Conservation (phyloP, 2,797 vertebrate genomes). For the Sternarchorhynchus goeldii region DNA sequence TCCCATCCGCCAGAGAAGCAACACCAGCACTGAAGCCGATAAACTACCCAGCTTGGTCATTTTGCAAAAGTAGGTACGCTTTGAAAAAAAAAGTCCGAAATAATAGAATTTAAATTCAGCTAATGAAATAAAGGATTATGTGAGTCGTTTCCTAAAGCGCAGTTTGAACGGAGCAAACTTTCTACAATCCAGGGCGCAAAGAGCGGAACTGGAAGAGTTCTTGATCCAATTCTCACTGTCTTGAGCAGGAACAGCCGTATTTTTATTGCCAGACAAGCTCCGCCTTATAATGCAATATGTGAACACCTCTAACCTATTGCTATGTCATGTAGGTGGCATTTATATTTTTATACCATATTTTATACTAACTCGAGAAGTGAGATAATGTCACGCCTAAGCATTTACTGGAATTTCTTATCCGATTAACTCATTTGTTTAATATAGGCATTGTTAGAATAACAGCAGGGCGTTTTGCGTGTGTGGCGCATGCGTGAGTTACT, state of each 20-base stretch:
- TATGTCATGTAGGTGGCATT: neutral
- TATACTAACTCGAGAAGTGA: neutral
- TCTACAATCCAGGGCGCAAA: neutral
- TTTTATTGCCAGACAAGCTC: constrained; percentile 1
- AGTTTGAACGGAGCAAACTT: constrained; percentile 1
- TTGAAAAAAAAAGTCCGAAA: neutral
- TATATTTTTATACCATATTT: neutral
- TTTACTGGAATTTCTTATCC: constrained; percentile 3
- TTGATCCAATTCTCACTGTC: neutral
- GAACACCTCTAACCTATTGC: neutral
- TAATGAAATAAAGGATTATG: no score
- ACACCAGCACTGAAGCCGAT: constrained; percentile 69
- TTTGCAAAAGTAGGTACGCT: neutral
- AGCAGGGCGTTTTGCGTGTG: neutral
- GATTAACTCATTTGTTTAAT: neutral
- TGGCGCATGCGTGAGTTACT: no score
- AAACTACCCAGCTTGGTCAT: constrained; percentile 53
- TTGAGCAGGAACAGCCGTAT: neutral
- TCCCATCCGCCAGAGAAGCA: constrained; percentile 79
- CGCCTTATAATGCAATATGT: neutral
- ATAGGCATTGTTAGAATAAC: neutral
- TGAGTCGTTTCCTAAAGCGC: neutral
- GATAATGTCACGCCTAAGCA: constrained; percentile 1
- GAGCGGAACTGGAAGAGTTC: neutral
- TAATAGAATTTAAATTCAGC: no score